Conservation (phyloP, 1,140 invertebrate genomes). For the Nymphalis io region DNA sequence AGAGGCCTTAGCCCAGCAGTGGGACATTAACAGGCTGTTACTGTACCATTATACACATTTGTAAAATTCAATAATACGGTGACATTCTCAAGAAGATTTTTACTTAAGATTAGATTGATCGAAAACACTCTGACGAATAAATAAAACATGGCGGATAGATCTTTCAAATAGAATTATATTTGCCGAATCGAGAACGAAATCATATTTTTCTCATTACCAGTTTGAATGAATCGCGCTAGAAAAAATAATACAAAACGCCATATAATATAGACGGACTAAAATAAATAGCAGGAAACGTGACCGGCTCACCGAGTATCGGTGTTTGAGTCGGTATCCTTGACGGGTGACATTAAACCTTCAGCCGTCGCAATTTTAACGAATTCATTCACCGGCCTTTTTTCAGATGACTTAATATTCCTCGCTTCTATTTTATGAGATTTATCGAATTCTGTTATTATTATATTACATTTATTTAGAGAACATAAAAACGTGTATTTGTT, state of each 20-base stretch:
- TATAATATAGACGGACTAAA: constrained; percentile 16
- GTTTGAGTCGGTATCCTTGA: constrained; percentile 23
- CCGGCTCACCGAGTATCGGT: constrained; percentile 13
- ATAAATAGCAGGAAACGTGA: constrained; percentile 28
- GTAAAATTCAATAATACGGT: too few species aligned
- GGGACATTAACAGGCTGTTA: too few species aligned
- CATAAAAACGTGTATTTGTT: background rate
- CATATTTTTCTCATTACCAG: background rate
- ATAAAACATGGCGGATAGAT: too few species aligned
- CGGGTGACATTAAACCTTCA: constrained; percentile 24
- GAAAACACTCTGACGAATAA: too few species aligned
- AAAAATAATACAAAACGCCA: constrained; percentile 15
- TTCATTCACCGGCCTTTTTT: constrained; percentile 15
- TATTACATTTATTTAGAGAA: too few species aligned
- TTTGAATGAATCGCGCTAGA: background rate
- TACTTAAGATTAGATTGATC: too few species aligned
- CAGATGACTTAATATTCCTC: constrained; percentile 17
- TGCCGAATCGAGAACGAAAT: too few species aligned
- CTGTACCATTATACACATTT: too few species aligned
- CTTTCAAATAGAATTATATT: too few species aligned
- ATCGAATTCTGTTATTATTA: background rate
- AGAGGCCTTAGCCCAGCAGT: too few species aligned
- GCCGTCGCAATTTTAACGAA: constrained; percentile 20
- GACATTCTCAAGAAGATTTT: too few species aligned
- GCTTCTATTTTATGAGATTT: constrained; percentile 7